Evolutionary conservation across 2,797 vertebrate species (phyloP).

Genomic region (Salmo trutta): DNA sequence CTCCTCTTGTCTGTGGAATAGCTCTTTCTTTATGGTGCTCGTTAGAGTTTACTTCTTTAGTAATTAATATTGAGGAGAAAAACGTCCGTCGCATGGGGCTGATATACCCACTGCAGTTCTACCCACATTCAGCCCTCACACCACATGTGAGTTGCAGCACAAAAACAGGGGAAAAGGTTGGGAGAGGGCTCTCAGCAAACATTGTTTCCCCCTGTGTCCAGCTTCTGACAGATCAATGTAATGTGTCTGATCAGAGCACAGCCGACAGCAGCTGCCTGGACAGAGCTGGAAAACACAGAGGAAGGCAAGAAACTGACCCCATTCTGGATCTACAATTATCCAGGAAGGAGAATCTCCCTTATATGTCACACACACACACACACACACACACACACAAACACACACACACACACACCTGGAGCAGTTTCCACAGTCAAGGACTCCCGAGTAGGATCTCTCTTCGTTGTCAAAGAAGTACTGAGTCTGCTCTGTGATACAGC

Average conservation of each 20-base stretch:
- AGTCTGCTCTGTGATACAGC: slow-evolving; percentile 98
- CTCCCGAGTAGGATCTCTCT: slow-evolving; percentile 87
- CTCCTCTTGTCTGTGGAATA: slow-evolving; percentile 48
- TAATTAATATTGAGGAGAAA: slow-evolving; percentile 70
- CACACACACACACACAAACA: slow-evolving; percentile 17
- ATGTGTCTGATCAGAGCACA: slow-evolving; percentile 50
- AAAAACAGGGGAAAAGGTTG: slow-evolving; percentile 29
- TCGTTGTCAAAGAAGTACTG: slow-evolving; percentile 98
- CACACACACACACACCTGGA: slow-evolving; percentile 82
- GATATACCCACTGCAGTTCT: slow-evolving; percentile 66
- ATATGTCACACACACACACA: slow-evolving; percentile 4
- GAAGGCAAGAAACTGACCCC: slow-evolving; percentile 53
- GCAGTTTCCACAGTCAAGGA: slow-evolving; percentile 97
- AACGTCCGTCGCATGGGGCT: slow-evolving; percentile 64
- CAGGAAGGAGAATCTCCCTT: slow-evolving; percentile 35
- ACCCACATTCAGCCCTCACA: slow-evolving; percentile 63
- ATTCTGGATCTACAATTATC: slow-evolving; percentile 36
- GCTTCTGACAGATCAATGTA: slow-evolving; percentile 65
- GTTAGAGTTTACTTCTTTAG: slow-evolving; percentile 74
- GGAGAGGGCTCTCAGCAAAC: slow-evolving; percentile 21
- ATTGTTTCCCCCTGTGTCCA: slow-evolving; percentile 37
- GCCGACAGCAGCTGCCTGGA: slow-evolving; percentile 62
- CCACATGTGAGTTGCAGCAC: slow-evolving; percentile 7
- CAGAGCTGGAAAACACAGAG: slow-evolving; percentile 45
- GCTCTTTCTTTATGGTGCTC: slow-evolving; percentile 65